Conservation (phyloP, 2,113 vertebrate species). For the Pangasianodon gigas region DNA sequence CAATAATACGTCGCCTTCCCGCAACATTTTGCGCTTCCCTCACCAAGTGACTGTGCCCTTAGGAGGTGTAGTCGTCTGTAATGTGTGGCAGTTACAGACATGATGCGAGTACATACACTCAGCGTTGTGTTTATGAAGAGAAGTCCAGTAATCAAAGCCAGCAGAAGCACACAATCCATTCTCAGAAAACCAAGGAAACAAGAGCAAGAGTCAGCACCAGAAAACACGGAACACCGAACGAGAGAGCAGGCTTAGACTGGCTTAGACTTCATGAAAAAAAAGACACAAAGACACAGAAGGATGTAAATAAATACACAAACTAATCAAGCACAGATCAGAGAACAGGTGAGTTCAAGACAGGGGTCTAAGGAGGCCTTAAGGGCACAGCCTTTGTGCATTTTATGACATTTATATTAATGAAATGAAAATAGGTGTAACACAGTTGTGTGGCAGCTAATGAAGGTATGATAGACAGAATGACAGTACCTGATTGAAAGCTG, state of each 20-base stretch:
- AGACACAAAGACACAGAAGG: too few relatives aligned
- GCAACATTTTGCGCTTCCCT: background rate
- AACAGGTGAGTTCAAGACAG: background rate
- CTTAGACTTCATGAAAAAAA: too few relatives aligned
- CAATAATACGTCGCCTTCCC: background rate
- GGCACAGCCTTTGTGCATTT: background rate
- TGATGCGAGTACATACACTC: background rate
- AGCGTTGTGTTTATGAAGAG: background rate
- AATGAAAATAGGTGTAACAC: background rate
- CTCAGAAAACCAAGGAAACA: background rate
- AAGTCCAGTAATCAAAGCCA: background rate
- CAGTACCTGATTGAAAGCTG: background rate
- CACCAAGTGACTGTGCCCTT: background rate
- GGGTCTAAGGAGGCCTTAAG: background rate
- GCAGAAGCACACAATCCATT: background rate
- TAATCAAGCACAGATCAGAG: background rate
- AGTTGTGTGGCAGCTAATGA: conserved; percentile 8
- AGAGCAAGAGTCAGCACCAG: background rate
- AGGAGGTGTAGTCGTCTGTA: background rate
- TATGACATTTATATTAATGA: background rate
- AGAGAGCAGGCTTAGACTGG: background rate
- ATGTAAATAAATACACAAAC: background rate
- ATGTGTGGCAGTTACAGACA: background rate
- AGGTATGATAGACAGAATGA: conserved; percentile 10
- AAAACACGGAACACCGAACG: background rate